Evolutionary conservation across 2,797 vertebrate genomes (phyloP).

Genomic region (Champsocephalus gunnari): DNA sequence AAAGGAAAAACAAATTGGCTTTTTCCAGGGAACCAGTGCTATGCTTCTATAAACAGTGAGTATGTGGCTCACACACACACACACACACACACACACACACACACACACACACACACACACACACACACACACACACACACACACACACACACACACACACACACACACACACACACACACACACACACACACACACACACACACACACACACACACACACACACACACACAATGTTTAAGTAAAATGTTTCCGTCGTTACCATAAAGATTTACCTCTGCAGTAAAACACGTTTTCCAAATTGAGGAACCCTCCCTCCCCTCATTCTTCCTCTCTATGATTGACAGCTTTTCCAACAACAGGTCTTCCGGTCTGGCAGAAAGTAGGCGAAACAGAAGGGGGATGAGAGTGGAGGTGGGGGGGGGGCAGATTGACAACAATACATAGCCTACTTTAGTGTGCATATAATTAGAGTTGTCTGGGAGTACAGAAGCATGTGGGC

Average conservation of each 20-base stretch:
- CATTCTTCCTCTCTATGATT: slow-evolving; percentile 56
- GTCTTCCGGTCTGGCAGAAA: slow-evolving; percentile 59
- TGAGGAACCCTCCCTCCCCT: not conserved
- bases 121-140: not conserved
- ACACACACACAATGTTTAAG: slow-evolving; percentile 20
- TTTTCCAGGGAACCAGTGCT: too few species aligned
- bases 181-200: slow-evolving; percentile 5
- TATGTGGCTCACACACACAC: not conserved
- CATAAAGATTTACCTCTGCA: slow-evolving; percentile 34
- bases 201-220: slow-evolving; percentile 15
- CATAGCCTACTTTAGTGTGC: slow-evolving; percentile 77
- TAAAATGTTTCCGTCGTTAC: slow-evolving; percentile 55
- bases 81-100: slow-evolving; percentile 2
- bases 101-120: not conserved
- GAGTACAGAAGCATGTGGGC: slow-evolving; percentile 30
- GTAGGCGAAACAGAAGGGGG: slow-evolving; percentile 55
- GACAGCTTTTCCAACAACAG: slow-evolving; percentile 76
- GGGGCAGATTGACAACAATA: slow-evolving; percentile 67
- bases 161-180: not conserved
- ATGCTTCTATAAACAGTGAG: too few species aligned
- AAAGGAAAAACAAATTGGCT: too few species aligned
- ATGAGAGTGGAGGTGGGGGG: not conserved
- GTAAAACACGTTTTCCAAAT: slow-evolving; percentile 45
- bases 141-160: not conserved
- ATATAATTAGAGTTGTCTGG: slow-evolving; percentile 72